Conservation (phyloP, 2,797 vertebrate genomes). For the Xenopus petersii region DNA sequence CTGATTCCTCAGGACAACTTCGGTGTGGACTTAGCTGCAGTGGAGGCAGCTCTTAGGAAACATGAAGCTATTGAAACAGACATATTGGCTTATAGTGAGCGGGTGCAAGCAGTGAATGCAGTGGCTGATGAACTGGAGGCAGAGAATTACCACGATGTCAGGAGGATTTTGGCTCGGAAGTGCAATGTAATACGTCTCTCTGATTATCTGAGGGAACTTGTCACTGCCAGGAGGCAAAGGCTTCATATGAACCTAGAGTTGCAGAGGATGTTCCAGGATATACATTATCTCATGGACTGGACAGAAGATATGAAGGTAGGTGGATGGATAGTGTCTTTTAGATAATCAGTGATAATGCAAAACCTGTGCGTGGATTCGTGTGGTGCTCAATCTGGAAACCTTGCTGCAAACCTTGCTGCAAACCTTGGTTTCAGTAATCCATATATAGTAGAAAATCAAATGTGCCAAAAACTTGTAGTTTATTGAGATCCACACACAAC, state of each 20-base stretch:
- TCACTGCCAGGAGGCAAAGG: slow-evolving; percentile 79
- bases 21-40: slow-evolving; percentile 81
- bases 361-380: too few relatives aligned
- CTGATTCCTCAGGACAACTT: slow-evolving; percentile 80
- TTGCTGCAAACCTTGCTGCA: too few relatives aligned
- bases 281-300: slow-evolving; percentile 92
- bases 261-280: slow-evolving; percentile 87
- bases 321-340: not conserved
- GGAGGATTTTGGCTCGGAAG: slow-evolving; percentile 76
- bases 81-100: slow-evolving; percentile 88
- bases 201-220: slow-evolving; percentile 85
- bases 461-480: too few relatives aligned
- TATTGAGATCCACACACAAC: too few relatives aligned
- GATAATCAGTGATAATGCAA: too few relatives aligned
- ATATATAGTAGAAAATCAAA: too few relatives aligned
- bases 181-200: slow-evolving; percentile 87
- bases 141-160: slow-evolving; percentile 85
- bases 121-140: slow-evolving; percentile 88
- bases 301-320: slow-evolving; percentile 92
- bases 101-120: slow-evolving; percentile 86
- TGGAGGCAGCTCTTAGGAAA: slow-evolving; percentile 91
- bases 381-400: too few relatives aligned
- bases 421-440: too few relatives aligned
- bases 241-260: slow-evolving; percentile 81
- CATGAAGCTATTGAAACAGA: slow-evolving; percentile 96